Percentiles rank a stretch among this genome's conserved stretches.
Conservation (phyloP, 2,113 vertebrate species). For the Podarcis muralis region DNA sequence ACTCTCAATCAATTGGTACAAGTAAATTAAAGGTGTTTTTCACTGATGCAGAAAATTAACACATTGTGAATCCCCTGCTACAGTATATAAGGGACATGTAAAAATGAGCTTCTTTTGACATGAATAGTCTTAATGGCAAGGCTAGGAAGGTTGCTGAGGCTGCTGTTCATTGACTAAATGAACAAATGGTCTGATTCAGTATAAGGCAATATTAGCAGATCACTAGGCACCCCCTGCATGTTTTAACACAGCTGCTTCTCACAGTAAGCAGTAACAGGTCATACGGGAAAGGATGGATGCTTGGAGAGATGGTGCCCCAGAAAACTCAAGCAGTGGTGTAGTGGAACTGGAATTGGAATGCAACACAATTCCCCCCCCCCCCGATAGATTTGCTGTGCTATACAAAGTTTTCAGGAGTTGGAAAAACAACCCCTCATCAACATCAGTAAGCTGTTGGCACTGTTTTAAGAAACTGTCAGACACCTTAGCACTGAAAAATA, state of each 20-base stretch:
- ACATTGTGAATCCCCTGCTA: neutral
- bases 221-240: neutral
- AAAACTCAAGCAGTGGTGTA: neutral
- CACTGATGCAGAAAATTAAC: neutral
- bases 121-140: no score
- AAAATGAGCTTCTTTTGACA: conserved; percentile 6
- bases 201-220: neutral
- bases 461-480: conserved; percentile 26
- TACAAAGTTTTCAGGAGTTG: neutral
- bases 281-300: neutral
- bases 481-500: conserved; percentile 43
- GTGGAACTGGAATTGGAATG: no score
- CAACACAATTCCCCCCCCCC: no score
- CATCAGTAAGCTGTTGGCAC: neutral
- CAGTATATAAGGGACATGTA: conserved; percentile 16
- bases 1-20: conserved; percentile 19
- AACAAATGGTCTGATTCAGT: neutral
- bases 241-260: neutral
- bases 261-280: neutral
- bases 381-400: neutral
- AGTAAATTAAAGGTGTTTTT: conserved; percentile 40
- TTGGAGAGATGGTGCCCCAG: neutral
- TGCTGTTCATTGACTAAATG: neutral
- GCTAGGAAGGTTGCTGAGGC: no score
- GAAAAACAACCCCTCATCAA: neutral